phyloP scores from a whole-genome alignment of 2,113 vertebrate genomes.

The Astur gentilis region DNA sequence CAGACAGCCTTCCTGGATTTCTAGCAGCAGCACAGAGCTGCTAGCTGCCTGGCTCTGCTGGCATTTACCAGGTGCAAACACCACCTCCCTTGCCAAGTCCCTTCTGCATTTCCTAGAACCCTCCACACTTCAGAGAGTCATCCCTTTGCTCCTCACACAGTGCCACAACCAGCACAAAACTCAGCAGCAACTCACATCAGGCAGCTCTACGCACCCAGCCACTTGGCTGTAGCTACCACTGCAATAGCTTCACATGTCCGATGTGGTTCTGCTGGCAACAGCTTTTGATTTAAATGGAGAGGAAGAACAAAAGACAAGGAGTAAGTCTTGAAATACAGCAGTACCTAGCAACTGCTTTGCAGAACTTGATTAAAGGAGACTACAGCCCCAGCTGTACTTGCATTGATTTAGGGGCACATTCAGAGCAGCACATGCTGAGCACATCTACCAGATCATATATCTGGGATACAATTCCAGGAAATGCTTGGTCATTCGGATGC shows the following conservation, averaged over 20 bases:
- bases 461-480: too few relatives aligned
- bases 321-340: background rate
- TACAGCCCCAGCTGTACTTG: accelerated
- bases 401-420: background rate
- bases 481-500: too few relatives aligned
- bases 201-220: background rate
- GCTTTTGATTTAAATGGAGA: background rate
- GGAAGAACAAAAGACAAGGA: background rate
- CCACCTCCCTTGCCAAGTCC: background rate
- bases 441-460: too few relatives aligned
- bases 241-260: accelerated
- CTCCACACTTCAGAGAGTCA: background rate
- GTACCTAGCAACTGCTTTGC: background rate
- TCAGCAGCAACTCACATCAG: background rate
- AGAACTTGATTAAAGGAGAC: background rate
- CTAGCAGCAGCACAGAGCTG: background rate
- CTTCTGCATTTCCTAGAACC: background rate
- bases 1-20: background rate
- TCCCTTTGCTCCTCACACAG: background rate
- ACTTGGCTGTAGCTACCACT: background rate
- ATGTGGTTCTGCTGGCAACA: background rate
- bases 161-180: background rate
- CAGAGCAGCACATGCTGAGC: too few relatives aligned
- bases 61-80: background rate
- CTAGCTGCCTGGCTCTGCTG: background rate